Evolutionary conservation across 2,797 vertebrate genomes (phyloP), one percentile per base, ranked within the genome.

Genomic region (Poecile montanus): DNA sequence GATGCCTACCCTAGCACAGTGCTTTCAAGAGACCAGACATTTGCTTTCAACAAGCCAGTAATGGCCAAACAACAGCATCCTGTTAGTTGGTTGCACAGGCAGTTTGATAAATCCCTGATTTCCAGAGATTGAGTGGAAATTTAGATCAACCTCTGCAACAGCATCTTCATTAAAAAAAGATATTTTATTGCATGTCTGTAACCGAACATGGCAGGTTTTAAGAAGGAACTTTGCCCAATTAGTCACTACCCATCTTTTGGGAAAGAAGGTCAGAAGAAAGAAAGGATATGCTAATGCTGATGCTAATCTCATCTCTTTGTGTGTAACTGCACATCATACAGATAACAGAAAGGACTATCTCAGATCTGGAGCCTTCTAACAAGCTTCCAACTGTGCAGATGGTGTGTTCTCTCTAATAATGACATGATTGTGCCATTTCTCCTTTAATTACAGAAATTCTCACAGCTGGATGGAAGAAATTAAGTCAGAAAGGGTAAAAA

Each of bases 361-460:
- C 63, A 74, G 80, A 84, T 51, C 67, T 84, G 70, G 50, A 95
- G 88, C 44, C 61, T 86, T 68, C 38, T 84, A 93, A 96, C 95
- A 91, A 75, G 88, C 79, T 79, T 95, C 96, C 93, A 89, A 7
- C 95, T 95, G 95, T 91, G 95, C 62, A 91, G 76, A 83, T 72
- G 74, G 89, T 74, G 67, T 71, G 72, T 36, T 93, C 71, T 72
- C 81, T 77, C 80, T 94, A 91, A 94, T 88, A 95, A 94, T 73
- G 81, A 86, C 81, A 88, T 25, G 54, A 61, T 73, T 88, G 78
- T 50, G 36, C 77, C 67, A 92, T 53, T 29, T 79, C 65, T 89
- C 44, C 91, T 92, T 95, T 94, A 97, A 95, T 96, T 96, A 96
- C 86, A 92, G 91, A 90, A 94, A 72, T 71, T 83, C 74, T 85